phyloP scores from a whole-genome alignment of 2,888 invertebrate genomes.

The Rhingia rostrata region DNA sequence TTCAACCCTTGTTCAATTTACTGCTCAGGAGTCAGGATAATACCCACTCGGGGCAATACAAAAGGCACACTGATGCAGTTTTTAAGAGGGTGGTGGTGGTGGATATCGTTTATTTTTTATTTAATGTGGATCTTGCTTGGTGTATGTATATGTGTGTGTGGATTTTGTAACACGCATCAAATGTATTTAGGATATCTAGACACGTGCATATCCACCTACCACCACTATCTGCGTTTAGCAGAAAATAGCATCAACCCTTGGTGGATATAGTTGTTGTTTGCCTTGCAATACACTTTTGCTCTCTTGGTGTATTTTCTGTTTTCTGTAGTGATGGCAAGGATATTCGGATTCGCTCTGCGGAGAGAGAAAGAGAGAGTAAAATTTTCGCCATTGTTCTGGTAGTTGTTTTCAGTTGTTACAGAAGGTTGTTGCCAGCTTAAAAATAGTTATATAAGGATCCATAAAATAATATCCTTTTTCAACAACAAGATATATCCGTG shows the following conservation, averaged over 20 bases:
- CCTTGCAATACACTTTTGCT: constrained; percentile 16
- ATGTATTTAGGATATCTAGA: constrained; percentile 54
- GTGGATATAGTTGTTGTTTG: constrained; percentile 6
- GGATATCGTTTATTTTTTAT: constrained; percentile 5
- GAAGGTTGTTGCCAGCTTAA: too few species aligned
- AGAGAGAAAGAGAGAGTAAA: too few species aligned
- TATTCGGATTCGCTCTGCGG: not conserved
- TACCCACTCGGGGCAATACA: constrained; percentile 48
- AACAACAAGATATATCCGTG: too few species aligned
- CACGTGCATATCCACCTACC: constrained; percentile 51
- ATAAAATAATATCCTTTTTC: too few species aligned
- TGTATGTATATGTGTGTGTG: constrained; percentile 2
- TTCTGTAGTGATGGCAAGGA: not conserved
- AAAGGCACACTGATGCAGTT: constrained; percentile 50
- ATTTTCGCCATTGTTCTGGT: too few species aligned
- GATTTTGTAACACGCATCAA: constrained; percentile 31
- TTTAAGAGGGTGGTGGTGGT: constrained; percentile 5
- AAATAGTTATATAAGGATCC: too few species aligned
- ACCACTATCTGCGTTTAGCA: constrained; percentile 47
- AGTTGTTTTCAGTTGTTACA: too few species aligned
- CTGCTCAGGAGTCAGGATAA: constrained; percentile 52
- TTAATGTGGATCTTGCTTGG: not conserved
- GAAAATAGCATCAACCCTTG: constrained; percentile 44
- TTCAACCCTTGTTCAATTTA: constrained; percentile 53
- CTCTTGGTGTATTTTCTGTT: constrained; percentile 7